Conservation (phyloP, 2,797 vertebrate species). For the Lophotriccus pileatus region DNA sequence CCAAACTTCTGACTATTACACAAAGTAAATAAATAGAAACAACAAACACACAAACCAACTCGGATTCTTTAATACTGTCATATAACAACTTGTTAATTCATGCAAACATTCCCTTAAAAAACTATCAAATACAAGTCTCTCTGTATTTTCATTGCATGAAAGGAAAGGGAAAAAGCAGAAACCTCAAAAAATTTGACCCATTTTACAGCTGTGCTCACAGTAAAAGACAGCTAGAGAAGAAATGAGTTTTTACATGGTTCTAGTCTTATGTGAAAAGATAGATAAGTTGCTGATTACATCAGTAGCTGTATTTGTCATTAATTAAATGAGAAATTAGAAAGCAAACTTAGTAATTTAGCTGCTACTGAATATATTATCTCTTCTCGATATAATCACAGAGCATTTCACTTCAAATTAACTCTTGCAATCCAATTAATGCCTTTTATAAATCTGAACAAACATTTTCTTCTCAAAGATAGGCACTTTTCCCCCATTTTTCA, state of each 20-base stretch:
- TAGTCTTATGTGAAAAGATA: not conserved
- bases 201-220: not conserved
- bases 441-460: not conserved
- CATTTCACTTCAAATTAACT: not conserved
- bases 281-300: not conserved
- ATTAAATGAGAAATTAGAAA: constrained; percentile 18
- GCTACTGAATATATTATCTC: not conserved
- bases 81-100: not conserved
- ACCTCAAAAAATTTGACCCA: not conserved
- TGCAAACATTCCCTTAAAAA: not conserved
- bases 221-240: not conserved
- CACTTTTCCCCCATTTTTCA: not conserved
- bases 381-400: not conserved
- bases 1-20: not conserved
- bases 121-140: not conserved
- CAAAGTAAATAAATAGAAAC: not conserved
- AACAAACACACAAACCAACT: not conserved
- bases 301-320: not conserved
- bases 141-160: not conserved
- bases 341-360: not conserved
- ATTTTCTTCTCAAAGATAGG: not conserved
- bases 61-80: not conserved
- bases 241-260: not conserved
- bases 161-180: not conserved
- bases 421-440: not conserved